Evolutionary conservation across 2,888 invertebrate species (phyloP).

Genomic region (Oxystoma pomonae): DNA sequence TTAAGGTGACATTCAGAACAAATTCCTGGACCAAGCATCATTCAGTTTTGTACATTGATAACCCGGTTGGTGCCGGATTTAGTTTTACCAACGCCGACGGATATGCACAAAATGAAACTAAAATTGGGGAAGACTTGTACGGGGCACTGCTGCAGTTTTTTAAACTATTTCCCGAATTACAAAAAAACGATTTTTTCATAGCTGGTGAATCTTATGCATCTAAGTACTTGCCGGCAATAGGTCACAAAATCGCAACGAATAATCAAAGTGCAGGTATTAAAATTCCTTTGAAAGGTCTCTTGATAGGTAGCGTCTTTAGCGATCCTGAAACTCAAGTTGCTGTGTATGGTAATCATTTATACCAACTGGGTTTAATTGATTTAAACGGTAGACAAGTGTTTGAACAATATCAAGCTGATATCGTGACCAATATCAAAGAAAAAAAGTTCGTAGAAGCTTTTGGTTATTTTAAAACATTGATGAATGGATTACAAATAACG

Average conservation of each 20-base stretch:
- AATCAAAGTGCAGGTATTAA: slow-evolving; percentile 53
- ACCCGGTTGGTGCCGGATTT: slow-evolving; percentile 83
- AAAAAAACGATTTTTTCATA: slow-evolving; percentile 73
- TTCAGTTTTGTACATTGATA: slow-evolving; percentile 85
- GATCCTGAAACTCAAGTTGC: slow-evolving; percentile 56
- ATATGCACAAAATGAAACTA: slow-evolving; percentile 74
- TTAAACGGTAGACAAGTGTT: slow-evolving; percentile 57
- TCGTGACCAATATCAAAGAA: slow-evolving; percentile 55
- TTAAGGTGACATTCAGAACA: slow-evolving; percentile 52
- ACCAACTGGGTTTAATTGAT: slow-evolving; percentile 67
- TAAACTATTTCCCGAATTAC: slow-evolving; percentile 72
- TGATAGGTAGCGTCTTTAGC: slow-evolving; percentile 65
- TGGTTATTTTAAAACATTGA: slow-evolving; percentile 63
- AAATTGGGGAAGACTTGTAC: slow-evolving; percentile 77
- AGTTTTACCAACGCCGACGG: slow-evolving; percentile 81
- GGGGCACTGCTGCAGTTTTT: slow-evolving; percentile 78
- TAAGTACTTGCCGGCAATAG: slow-evolving; percentile 71
- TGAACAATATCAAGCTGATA: slow-evolving; percentile 57
- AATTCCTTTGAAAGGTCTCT: slow-evolving; percentile 31
- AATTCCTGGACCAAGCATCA: slow-evolving; percentile 78
- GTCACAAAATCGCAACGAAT: slow-evolving; percentile 67
- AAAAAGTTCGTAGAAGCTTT: slow-evolving; percentile 67
- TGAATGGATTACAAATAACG: slow-evolving; percentile 64
- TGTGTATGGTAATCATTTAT: slow-evolving; percentile 63
- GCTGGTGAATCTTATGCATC: slow-evolving; percentile 90